Evolutionary conservation across 1,140 invertebrate genomes (phyloP), one percentile per base, ranked within the genome.

Genomic region (Thaumatotibia leucotreta): DNA sequence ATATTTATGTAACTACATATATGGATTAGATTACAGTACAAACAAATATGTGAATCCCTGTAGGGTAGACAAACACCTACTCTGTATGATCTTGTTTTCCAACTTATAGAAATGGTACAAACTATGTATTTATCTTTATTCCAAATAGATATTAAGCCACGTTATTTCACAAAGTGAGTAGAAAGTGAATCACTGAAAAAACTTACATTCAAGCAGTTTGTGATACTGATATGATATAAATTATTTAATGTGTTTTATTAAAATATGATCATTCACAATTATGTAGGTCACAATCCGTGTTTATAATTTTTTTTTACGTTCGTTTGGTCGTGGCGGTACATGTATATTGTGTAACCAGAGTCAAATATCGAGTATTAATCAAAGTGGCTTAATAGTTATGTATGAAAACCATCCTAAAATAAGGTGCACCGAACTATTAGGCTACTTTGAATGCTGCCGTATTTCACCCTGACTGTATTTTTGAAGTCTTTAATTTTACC

Each of bases 71-170:
- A 4, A 14, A 8, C 17, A 9, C 20, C 6, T 0, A 35, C n/a
- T 17, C 14, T 58, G n/a, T 11, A 20, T 58, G 52, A 22, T 54
- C 24, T 20, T 58, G 10, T 58, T 58, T 58, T 27, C 24, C n/a
- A 58, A 27, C 8, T 14, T 31, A 58, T 2, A 29, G 52, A 27
- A 58, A 58, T 24, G 29, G 52, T 58, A 58, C 52, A 58, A 58
- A 58, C n/a, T 11, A 27, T 31, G 52, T 58, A 58, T 58, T 58
- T 58, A 58, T 29, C 8, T 45, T 20, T 58, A 58, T 58, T 58
- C 14, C n/a, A 58, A 3, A 31, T 58, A 27, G 52, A 11, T 29
- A 58, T 31, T 58, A 58, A n/a, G 11, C 1, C 4, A 9, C 52
- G n/a, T 23, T 23, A 27, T 54, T 58, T 58, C 11, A 8, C n/a